Conservation (phyloP, 92 coral and sea anemone species). For the Meandrina meandrites region DNA sequence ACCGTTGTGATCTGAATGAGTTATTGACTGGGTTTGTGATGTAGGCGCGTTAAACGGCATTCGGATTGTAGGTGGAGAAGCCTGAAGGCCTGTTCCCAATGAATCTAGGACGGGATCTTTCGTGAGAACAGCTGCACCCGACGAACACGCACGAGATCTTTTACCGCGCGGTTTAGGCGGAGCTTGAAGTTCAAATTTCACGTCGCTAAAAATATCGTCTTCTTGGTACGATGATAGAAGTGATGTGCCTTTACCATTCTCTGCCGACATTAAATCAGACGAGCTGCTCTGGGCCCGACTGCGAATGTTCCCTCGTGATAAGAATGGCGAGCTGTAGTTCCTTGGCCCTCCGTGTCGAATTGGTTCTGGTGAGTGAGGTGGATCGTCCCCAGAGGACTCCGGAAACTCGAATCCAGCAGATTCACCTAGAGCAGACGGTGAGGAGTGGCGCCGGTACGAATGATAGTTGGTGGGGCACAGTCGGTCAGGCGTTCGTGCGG, state of each 20-base stretch:
- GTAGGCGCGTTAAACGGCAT: neutral
- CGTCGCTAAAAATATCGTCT: slow-evolving; percentile 52
- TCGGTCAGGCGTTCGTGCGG: slow-evolving; percentile 67
- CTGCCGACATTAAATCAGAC: slow-evolving; percentile 57
- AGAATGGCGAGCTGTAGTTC: slow-evolving; percentile 85
- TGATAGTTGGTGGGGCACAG: slow-evolving; percentile 81
- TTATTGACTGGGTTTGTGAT: neutral
- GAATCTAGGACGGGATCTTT: neutral
- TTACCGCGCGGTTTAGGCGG: slow-evolving; percentile 71
- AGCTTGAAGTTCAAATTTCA: slow-evolving; percentile 70
- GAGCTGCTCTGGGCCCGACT: slow-evolving; percentile 86
- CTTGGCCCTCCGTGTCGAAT: slow-evolving; percentile 36
- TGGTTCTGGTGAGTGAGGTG: slow-evolving; percentile 33
- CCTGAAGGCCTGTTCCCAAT: neutral
- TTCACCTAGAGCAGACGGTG: slow-evolving; percentile 98
- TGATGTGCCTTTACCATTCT: slow-evolving; percentile 11
- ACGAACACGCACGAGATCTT: slow-evolving; percentile 64
- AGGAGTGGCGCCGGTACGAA: slow-evolving; percentile 88
- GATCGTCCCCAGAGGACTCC: slow-evolving; percentile 50
- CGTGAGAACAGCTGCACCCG: slow-evolving; percentile 17
- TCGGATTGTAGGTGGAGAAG: slow-evolving; percentile 2
- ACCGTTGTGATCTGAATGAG: neutral
- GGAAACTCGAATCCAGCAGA: slow-evolving; percentile 90
- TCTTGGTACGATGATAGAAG: slow-evolving; percentile 50
- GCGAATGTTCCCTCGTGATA: slow-evolving; percentile 72